Base-by-base conservation (phyloP, 92 coral and sea anemone species). In the Parazoanthus darwini region DNA sequence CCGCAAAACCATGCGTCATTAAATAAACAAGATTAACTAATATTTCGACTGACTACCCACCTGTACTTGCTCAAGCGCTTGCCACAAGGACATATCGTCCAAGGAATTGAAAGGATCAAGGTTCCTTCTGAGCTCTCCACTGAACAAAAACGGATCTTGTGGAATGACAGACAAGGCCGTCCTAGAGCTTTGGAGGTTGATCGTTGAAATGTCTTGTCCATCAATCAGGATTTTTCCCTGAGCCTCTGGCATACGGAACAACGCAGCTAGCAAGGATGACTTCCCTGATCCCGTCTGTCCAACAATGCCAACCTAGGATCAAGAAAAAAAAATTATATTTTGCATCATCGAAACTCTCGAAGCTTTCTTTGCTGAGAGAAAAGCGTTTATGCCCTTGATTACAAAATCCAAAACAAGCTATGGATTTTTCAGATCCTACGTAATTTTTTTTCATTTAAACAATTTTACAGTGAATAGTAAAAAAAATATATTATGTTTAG, bases 11-110 rank as follows among this genome's bases (percentile, higher is more conserved):
- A 2, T 54, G 59, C 14, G 20, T 54, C 18, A 13, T 76, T 76
- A 4, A 76, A 7, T 35, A 20, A 5, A 11, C 51, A 42, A 42
- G 22, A 4, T 14, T 11, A 35, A 77, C 18, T 74, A 1, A 5
- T 43, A 44, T 56, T 29, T 23, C 25, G 8, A 63, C 70, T 22
- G 70, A 23, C 6, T 25, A 18, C 74, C 8, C 5, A 83, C 87
- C 87, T 83, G 87, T 8, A 83, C 87, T 43, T 78, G 87, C 8
- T 83, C 87, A 37, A 83, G 59, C 9, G 87, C 87, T 16, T 83
- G 51, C 87, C 87, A 83, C 73, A 83, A 43, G 11, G 87, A 23
- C 51, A 51, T 43, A 26, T 83, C 87, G n/a, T 83, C 87, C 25
- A 43, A 20, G 25, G 66, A 6, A 26, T 63, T 6, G 59, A 48